Percentiles rank a stretch among this genome's conserved stretches.
phyloP scores from a whole-genome alignment of 1,140 invertebrate genomes.

The Drosophila repleta region DNA sequence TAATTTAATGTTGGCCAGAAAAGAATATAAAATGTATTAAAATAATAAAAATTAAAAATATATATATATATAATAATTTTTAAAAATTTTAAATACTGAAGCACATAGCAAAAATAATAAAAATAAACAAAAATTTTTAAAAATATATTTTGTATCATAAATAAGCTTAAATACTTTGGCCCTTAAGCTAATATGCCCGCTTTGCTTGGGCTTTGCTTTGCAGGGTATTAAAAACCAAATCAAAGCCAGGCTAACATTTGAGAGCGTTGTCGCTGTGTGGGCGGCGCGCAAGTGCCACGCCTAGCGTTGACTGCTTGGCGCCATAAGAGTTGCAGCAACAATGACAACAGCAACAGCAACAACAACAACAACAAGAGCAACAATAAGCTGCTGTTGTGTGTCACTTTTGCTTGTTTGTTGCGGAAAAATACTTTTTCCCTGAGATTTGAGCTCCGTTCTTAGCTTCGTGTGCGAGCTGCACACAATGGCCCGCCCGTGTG shows the following conservation, averaged over 20 bases:
- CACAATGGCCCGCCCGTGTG: constrained; percentile 12
- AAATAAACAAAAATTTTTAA: too few species aligned
- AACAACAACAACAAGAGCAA: constrained; percentile 33
- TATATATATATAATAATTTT: too few species aligned
- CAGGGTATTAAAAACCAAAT: constrained; percentile 35
- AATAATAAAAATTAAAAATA: too few species aligned
- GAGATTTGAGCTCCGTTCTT: constrained; percentile 29
- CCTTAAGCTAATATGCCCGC: neutral
- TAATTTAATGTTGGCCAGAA: too few species aligned
- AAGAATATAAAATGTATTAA: too few species aligned
- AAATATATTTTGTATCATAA: too few species aligned
- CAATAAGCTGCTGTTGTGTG: constrained; percentile 64
- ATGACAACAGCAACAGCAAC: constrained; percentile 38
- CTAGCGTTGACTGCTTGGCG: constrained; percentile 41
- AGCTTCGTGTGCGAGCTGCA: constrained; percentile 16
- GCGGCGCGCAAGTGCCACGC: constrained; percentile 40
- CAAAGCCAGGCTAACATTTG: constrained; percentile 41
- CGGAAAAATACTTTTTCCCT: constrained; percentile 62
- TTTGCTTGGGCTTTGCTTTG: too few species aligned
- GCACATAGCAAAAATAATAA: too few species aligned
- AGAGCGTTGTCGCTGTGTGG: constrained; percentile 41
- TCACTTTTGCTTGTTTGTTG: constrained; percentile 77
- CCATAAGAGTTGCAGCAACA: constrained; percentile 42
- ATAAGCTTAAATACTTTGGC: too few species aligned
- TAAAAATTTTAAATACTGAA: too few species aligned